Evolutionary conservation across 2,113 vertebrate genomes (phyloP), one percentile per base, ranked within the genome.

Genomic region (Prunella himalayana): DNA sequence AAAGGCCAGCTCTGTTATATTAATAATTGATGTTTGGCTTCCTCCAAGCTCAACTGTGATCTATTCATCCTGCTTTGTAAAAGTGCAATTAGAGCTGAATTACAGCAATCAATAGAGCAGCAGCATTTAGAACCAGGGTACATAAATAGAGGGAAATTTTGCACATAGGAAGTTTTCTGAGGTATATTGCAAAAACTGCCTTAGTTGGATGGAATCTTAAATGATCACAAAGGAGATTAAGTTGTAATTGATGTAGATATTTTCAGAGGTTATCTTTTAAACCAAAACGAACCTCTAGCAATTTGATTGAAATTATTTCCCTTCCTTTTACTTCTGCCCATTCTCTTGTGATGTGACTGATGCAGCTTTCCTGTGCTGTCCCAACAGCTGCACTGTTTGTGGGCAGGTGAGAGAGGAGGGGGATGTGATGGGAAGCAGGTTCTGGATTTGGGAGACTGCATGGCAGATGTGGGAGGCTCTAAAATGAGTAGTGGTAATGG

Each of bases 91-190:
- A 97, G 92, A 87, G 72, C 68, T 97, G 97, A 98, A 97, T 97
- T 97, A 97, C 51, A 96, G 96, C 96, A 97, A 98, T 98, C 97
- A 97, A 98, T 98, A 96, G 81, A 97, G 85, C 86, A 96, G 89
- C 77, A 97, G 92, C 86, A 90, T 96, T 97, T 88, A 95, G 87
- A 95, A 82, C 53, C 68, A 93, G 86, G 76, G 84, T 94, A 95
- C 77, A 80, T 92, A 96, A 97, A 95, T 23, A 93, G 37, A 81
- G 50, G 50, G 54, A 86, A 83, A 56, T 90, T 93, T 82, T 93
- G 51, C 78, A 44, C 45, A 80, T 37, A 80, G 63, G 83, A 92
- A 94, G 68, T 92, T 96, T 96, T 92, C 86, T 86, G 90, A 88
- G 77, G 57, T 77, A 59, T 72, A 75, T 86, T 85, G 53, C 61